phyloP scores from a whole-genome alignment of 1,140 invertebrate genomes.

The Macrostomum lignano region DNA sequence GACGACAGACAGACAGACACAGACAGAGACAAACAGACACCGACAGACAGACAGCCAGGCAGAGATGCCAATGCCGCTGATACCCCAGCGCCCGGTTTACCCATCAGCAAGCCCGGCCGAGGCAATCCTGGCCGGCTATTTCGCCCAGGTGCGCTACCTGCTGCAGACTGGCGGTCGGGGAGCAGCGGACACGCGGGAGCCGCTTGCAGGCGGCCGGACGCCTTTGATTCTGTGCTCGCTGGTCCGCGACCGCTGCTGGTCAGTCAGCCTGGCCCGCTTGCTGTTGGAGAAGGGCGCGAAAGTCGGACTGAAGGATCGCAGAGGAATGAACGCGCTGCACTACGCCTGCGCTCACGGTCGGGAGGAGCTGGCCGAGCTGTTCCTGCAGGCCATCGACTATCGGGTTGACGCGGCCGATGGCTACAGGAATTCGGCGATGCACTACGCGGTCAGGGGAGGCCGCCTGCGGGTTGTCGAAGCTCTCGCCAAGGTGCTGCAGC shows the following conservation, averaged over 20 bases:
- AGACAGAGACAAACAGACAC: no score
- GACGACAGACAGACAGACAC: no score
- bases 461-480: slow-evolving; percentile 11
- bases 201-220: slow-evolving; percentile 10
- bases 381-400: slow-evolving; percentile 15
- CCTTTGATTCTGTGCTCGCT: slow-evolving; percentile 15
- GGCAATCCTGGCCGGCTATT: no score
- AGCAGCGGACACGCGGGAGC: no score
- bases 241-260: slow-evolving; percentile 14
- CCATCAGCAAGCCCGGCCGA: no score
- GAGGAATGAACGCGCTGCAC: slow-evolving; percentile 16
- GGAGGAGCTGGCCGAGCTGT: slow-evolving; percentile 10
- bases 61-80: no score
- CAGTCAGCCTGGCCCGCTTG: slow-evolving; percentile 12
- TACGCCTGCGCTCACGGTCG: slow-evolving; percentile 15
- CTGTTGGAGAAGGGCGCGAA: slow-evolving; percentile 16
- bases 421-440: slow-evolving; percentile 16
- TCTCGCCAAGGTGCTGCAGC: slow-evolving; percentile 9
- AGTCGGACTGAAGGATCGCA: slow-evolving; percentile 11
- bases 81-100: no score
- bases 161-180: no score
- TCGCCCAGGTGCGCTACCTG: no score
- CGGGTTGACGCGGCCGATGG: slow-evolving; percentile 12
- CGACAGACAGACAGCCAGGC: no score
- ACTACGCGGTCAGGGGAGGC: slow-evolving; percentile 14